A percentile compares a stretch with the other conserved stretches of the same genome.
Evolutionary conservation across 2,113 vertebrate species (phyloP).

Genomic region (Rynchops niger): DNA sequence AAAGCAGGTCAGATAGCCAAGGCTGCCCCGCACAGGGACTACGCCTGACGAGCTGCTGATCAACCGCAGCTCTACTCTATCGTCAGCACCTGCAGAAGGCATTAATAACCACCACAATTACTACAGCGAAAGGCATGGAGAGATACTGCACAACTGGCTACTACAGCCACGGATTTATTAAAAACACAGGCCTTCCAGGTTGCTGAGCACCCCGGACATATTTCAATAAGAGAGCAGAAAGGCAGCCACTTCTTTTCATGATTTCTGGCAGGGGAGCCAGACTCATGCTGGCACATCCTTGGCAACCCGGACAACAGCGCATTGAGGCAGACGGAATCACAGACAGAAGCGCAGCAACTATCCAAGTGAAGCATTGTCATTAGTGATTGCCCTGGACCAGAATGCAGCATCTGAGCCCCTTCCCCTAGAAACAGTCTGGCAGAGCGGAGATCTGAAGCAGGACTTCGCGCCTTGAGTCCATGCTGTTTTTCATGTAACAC

Average conservation of each 20-base stretch:
- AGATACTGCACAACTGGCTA: background rate
- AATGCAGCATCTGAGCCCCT: background rate
- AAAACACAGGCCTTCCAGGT: background rate
- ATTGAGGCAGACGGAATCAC: background rate
- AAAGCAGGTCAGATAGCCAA: background rate
- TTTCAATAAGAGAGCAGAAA: background rate
- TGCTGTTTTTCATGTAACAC: background rate
- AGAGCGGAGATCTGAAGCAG: background rate
- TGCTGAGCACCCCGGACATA: background rate
- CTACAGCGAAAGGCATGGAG: background rate
- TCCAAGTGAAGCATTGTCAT: background rate
- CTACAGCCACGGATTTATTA: background rate
- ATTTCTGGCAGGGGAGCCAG: background rate
- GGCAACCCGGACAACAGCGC: background rate
- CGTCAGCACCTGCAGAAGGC: background rate
- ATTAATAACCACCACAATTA: background rate
- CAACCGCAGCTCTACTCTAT: background rate
- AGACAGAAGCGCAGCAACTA: background rate
- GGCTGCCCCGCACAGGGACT: background rate
- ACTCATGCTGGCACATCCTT: background rate
- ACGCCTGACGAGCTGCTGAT: background rate
- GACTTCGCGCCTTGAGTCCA: background rate
- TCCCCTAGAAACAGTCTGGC: background rate
- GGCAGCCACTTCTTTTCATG: background rate
- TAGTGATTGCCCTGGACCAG: background rate